Base-by-base conservation (phyloP, 1,140 invertebrate species). In the Papilio glaucus region DNA sequence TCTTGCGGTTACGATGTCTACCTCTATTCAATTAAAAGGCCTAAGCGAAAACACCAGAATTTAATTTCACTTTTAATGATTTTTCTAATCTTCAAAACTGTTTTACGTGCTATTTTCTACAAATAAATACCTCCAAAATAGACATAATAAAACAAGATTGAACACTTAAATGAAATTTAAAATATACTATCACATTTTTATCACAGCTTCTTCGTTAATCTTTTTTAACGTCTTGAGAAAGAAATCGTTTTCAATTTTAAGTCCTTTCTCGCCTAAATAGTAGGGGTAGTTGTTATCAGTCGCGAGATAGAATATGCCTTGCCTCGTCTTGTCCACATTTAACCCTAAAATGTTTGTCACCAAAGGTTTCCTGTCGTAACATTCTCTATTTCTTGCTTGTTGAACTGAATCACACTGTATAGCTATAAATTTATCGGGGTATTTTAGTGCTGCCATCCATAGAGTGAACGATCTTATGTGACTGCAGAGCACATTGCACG, bases 321-420 rank as follows among this genome's bases (percentile, higher is more conserved):
- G 39, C 37, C 76, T 85, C 62, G 6, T 84, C 26, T 65, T 85
- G 71, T 90, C 80, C 7, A 75, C 79, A 8, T 86, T 79, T 8
- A 84, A 60, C 13, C 87, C 87, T n/a, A 91, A 41, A 7, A 85
- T 9, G 29, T 88, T 89, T 0, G 85, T 89, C 0, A 82, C 77
- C 41, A 69, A 26, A 0, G 89, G 89, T 18, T 62, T 65, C 53
- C 77, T 81, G 18, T 85, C 80, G 33, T 80, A 89, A 38, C 89
- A 91, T 6, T 85, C 71, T 33, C 72, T 81, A 10, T 86, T 45
- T 12, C 87, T 79, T 7, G 89, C 89, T 13, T 89, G 78, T 39
- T 91, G 88, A 0, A 90, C 84, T 0, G 86, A 84, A 72, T 89
- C 84, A 37, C 89, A 91, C 62, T 89, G 73, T 1, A 91, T 75